A percentile compares a stretch with the other conserved stretches of the same genome.
Conservation (phyloP, 2,797 vertebrate genomes). For the Danio albolineatus region DNA sequence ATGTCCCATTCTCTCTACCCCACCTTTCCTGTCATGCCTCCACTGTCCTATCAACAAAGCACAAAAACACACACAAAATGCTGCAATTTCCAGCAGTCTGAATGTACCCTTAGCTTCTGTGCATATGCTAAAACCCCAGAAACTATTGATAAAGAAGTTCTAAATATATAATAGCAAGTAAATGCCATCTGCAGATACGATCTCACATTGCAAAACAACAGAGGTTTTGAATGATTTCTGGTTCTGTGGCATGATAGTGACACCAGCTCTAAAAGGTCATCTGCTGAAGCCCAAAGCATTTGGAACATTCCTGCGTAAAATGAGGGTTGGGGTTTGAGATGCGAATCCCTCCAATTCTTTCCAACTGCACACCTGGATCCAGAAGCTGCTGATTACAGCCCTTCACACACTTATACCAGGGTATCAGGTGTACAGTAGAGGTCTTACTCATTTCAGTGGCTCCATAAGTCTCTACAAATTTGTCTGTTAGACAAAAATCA, state of each 20-base stretch:
- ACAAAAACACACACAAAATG: no score
- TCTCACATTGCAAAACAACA: not conserved
- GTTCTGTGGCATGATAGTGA: not conserved
- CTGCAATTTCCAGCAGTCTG: no score
- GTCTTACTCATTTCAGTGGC: slow-evolving; percentile 11
- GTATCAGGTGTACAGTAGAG: slow-evolving; percentile 13
- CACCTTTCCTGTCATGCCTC: no score
- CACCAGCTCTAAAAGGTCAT: not conserved
- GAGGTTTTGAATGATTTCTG: not conserved
- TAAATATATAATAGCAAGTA: not conserved
- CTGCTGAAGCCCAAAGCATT: slow-evolving; percentile 10
- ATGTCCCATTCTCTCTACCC: no score
- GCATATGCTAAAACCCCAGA: not conserved
- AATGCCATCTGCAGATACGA: not conserved
- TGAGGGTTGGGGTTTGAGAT: slow-evolving; percentile 39
- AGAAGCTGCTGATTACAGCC: slow-evolving; percentile 49
- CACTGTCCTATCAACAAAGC: no score
- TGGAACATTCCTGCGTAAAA: slow-evolving; percentile 52
- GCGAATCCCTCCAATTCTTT: slow-evolving; percentile 46
- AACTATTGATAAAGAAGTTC: not conserved
- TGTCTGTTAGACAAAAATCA: slow-evolving; percentile 30
- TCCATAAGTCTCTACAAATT: slow-evolving; percentile 34
- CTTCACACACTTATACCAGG: not conserved
- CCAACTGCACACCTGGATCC: slow-evolving; percentile 55
- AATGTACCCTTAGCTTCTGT: no score